Base-by-base conservation (phyloP, 2,888 invertebrate genomes). In the Rhaphigaster nebulosa region DNA sequence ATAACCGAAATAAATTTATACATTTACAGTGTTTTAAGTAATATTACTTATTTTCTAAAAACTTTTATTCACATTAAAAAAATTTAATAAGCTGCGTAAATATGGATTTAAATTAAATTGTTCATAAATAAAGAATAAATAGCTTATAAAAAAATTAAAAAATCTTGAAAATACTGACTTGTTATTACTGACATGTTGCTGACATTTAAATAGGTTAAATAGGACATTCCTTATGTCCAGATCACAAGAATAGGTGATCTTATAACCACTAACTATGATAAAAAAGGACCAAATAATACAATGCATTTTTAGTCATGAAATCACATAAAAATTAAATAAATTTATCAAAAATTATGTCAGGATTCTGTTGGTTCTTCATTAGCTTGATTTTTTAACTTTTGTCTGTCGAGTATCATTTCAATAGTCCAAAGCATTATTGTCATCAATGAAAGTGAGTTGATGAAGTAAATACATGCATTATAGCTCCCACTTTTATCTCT, bases 401-500 rank as follows among this genome's bases (percentile, higher is more conserved):
- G 87, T n/a, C 88, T 76, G n/a, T 87, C 80, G 12, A 88, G 56
- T 29, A 91, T 60, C 89, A 92, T 90, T 91, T 93, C 92, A 41
- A 91, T 93, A 26, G 94, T 93, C 96, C 96, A 96, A 93, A 95
- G 93, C 1, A 95, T 90, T 18, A 96, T 93, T 2, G 96, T 96
- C 1, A 95, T 90, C 56, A 95, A 93, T 8, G 96, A 96, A 26
- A 96, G 94, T 26, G 94, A 92, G 93, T 96, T 96, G 90, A 96
- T 94, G n/a, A 96, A 93, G 87, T 95, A 93, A 87, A 96, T 95
- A 26, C 96, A 95, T 52, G 95, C 93, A 76, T 93, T 93, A 93
- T 96, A 96, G 88, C 95, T 95, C 41, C 96, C 96, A 13, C 95
- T 95, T 8, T 93, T 91, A 92, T 96, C 96, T 84, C 96, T 94